Percentiles rank a stretch among this genome's conserved stretches.
These are phyloP conservation scores for Olivierus martensii DNA, from an alignment of 1,140 invertebrate species.

Conservation along the genomic window DNA sequence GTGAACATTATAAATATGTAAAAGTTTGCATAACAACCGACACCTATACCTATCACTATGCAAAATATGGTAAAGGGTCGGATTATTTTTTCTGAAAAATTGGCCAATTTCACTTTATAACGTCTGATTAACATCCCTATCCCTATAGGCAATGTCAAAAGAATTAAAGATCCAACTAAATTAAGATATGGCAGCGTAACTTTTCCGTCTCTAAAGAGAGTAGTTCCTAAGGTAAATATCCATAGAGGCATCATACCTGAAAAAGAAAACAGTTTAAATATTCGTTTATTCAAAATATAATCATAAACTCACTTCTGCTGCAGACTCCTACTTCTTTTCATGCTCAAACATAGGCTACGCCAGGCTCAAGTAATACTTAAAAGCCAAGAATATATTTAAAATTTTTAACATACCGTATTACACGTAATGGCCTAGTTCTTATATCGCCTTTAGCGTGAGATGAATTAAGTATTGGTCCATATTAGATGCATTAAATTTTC, in stretches of 20 bases:
- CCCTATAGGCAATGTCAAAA: slow-evolving; percentile 33
- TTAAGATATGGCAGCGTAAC: slow-evolving; percentile 33
- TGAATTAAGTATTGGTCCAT: no score
- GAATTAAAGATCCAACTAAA: slow-evolving; percentile 29
- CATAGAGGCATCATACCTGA: slow-evolving; percentile 39
- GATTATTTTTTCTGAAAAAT: slow-evolving; percentile 18
- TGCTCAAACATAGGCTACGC: no score
- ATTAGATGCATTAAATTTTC: no score
- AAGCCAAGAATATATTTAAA: no score
- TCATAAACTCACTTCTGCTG: no score
- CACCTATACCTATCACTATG: slow-evolving; percentile 8
- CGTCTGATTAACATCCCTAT: slow-evolving; percentile 28
- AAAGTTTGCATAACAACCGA: slow-evolving; percentile 35
- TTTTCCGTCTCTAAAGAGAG: slow-evolving; percentile 17
- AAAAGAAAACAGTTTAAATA: slow-evolving; percentile 14
- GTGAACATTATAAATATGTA: slow-evolving; percentile 38
- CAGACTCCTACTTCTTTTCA: no score
- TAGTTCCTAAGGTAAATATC: slow-evolving; percentile 35
- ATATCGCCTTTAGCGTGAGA: no score
- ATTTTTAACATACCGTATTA: no score
- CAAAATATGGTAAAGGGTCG: slow-evolving; percentile 28
- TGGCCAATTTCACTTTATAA: slow-evolving; percentile 21
- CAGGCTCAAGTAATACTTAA: no score
- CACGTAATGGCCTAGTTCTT: no score
- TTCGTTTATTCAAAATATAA: no score